Percentiles rank a stretch among this genome's conserved stretches.
Evolutionary conservation across 2,888 invertebrate species (phyloP).

Genomic region (Heliconius charithonia): DNA sequence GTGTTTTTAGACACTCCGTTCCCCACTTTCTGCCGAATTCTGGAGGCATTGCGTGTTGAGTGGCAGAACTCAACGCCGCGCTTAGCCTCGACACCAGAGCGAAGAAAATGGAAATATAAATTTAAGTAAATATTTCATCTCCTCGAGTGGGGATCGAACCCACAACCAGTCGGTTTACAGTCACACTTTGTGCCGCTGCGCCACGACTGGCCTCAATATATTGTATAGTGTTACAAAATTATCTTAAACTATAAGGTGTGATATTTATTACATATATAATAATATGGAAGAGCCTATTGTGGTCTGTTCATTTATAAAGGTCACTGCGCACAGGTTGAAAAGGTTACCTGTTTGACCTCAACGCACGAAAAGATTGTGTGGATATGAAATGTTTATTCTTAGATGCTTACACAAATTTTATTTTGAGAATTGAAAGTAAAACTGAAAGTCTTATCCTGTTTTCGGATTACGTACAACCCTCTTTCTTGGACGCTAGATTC

Average conservation of each 20-base stretch:
- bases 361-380: constrained; percentile 24
- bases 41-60: no score
- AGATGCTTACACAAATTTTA: constrained; percentile 6
- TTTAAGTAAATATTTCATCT: no score
- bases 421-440: neutral
- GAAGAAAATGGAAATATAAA: no score
- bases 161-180: no score
- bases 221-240: neutral
- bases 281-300: constrained; percentile 24
- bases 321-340: constrained; percentile 40
- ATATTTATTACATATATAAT: constrained; percentile 9
- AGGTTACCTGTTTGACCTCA: constrained; percentile 45
- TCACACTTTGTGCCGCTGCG: no score
- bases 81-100: no score
- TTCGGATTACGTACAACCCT: neutral
- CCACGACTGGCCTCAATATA: no score
- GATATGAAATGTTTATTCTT: constrained; percentile 3
- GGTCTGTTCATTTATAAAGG: constrained; percentile 40
- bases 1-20: no score
- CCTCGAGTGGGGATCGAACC: no score
- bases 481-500: neutral
- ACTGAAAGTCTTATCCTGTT: neutral
- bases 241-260: constrained; percentile 2
- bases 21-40: no score
- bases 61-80: no score